Conservation (phyloP, 2,888 invertebrate species). For the Azorinus chamasolen region DNA sequence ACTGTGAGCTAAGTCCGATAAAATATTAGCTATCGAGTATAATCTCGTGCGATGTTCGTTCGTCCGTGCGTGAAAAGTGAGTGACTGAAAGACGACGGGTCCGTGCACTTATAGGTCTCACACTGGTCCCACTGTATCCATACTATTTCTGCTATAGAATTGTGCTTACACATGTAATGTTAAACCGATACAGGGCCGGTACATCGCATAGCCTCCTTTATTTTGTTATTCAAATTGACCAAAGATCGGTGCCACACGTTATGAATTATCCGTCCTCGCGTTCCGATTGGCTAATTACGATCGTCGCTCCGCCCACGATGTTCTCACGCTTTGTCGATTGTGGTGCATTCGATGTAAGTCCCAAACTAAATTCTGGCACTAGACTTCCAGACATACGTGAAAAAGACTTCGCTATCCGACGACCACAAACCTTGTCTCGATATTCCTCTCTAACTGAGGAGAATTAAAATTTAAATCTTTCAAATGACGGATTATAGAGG, state of each 20-base stretch:
- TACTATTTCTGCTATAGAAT: too few species aligned
- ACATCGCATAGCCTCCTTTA: neutral
- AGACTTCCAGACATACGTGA: too few species aligned
- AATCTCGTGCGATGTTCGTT: constrained; percentile 6
- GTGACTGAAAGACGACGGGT: constrained; percentile 36
- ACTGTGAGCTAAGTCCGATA: neutral
- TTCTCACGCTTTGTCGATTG: constrained; percentile 1
- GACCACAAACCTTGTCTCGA: too few species aligned
- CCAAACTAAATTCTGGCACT: too few species aligned
- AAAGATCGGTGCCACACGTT: constrained; percentile 47
- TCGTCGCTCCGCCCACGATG: constrained; percentile 32
- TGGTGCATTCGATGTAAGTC: too few species aligned
- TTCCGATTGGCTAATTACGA: constrained; percentile 33
- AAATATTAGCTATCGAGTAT: neutral
- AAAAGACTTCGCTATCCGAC: too few species aligned
- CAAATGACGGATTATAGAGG: constrained; percentile 27
- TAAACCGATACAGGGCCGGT: too few species aligned
- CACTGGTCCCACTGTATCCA: too few species aligned
- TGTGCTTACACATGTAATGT: too few species aligned
- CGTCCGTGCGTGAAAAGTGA: constrained; percentile 28
- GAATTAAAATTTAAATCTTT: constrained; percentile 32
- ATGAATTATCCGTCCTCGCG: constrained; percentile 24
- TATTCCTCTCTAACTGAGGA: too few species aligned
- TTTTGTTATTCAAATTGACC: constrained; percentile 59
- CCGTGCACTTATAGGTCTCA: neutral